Conservation (phyloP, 2,888 invertebrate species). For the Zootermopsis nevadensis region DNA sequence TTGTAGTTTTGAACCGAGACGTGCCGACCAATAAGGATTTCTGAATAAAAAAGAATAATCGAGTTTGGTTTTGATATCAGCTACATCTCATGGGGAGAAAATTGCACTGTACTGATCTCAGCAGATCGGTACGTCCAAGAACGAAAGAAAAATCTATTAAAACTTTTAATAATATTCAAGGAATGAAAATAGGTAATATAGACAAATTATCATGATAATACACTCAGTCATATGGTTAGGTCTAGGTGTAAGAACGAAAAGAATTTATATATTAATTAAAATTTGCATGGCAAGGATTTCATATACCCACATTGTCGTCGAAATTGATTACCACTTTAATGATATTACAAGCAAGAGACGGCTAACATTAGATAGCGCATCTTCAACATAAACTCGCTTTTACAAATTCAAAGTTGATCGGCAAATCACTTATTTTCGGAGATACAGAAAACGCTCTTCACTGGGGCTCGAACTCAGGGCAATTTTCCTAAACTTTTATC, state of each 20-base stretch:
- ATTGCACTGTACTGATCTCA: neutral
- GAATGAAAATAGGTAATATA: neutral
- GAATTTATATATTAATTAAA: conserved; percentile 3
- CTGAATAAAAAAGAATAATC: conserved; percentile 21
- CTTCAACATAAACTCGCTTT: no score
- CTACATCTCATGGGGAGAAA: neutral
- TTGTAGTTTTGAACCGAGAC: neutral
- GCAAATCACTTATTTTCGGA: no score
- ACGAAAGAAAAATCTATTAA: conserved; percentile 42
- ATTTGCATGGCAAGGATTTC: conserved; percentile 1
- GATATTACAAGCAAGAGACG: no score
- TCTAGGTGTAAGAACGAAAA: neutral
- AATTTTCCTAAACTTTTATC: no score
- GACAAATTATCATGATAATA: conserved; percentile 9
- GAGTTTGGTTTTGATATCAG: conserved; percentile 19
- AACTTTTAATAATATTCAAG: conserved; percentile 43
- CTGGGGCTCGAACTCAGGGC: no score
- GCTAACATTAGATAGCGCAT: no score
- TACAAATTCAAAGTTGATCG: no score
- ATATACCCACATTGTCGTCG: neutral
- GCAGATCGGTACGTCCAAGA: neutral
- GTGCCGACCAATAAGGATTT: neutral
- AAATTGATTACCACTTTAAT: no score
- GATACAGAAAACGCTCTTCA: no score
- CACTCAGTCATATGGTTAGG: neutral